A percentile compares a stretch with the other conserved stretches of the same genome.
Evolutionary conservation across 2,113 vertebrate species (phyloP).

Genomic region (Poeciliopsis occidentalis): DNA sequence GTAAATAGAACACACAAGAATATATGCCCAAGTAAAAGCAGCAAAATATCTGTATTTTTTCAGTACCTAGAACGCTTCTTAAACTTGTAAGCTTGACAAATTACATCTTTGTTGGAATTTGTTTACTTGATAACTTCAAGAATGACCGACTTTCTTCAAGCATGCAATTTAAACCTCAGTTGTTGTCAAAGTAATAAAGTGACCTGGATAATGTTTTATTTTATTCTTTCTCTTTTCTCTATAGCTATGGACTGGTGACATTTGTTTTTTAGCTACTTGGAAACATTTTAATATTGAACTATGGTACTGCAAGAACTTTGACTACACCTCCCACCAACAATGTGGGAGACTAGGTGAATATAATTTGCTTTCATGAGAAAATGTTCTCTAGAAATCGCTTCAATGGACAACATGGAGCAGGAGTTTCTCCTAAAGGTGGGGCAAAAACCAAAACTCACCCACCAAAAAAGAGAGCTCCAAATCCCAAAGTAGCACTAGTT

Average conservation of each 20-base stretch:
- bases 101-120: not conserved
- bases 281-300: slow-evolving; percentile 17
- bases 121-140: not conserved
- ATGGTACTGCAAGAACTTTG: slow-evolving; percentile 16
- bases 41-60: not conserved
- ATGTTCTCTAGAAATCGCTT: slow-evolving; percentile 87
- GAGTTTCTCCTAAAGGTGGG: slow-evolving; percentile 74
- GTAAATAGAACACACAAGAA: not conserved
- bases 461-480: slow-evolving; percentile 82
- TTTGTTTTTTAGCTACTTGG: slow-evolving; percentile 13
- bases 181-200: not conserved
- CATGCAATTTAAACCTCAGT: slow-evolving; percentile 5
- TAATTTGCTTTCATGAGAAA: slow-evolving; percentile 37
- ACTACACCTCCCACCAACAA: slow-evolving; percentile 31
- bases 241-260: slow-evolving; percentile 45
- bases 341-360: slow-evolving; percentile 47
- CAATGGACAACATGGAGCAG: slow-evolving; percentile 83
- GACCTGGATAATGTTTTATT: not conserved
- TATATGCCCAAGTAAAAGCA: not conserved
- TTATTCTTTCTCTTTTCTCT: slow-evolving; percentile 45
- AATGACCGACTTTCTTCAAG: not conserved
- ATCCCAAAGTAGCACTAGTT: slow-evolving; percentile 79
- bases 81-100: not conserved
- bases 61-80: not conserved
- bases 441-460: slow-evolving; percentile 76